A percentile compares a stretch with the other conserved stretches of the same genome.
These are phyloP conservation scores for Eupeodes corollae DNA, from an alignment of 1,140 invertebrate genomes.

Conservation along the genomic window DNA sequence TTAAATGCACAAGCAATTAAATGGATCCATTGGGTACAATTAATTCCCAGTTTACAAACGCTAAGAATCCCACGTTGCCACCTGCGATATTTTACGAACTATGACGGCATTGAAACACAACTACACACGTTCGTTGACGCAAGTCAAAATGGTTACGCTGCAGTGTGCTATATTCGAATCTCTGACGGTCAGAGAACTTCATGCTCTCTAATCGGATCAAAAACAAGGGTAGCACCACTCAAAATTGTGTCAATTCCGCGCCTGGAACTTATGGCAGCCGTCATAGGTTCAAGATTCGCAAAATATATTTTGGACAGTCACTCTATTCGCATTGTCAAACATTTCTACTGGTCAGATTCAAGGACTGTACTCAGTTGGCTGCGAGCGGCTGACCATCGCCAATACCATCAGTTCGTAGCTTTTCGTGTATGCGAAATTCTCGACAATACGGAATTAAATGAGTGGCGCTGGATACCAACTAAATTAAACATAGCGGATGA, in stretches of 20 bases:
- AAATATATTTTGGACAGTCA: not conserved
- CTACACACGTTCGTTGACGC: no score
- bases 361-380: not conserved
- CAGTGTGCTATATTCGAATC: not conserved
- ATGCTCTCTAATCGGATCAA: slow-evolving; percentile 9
- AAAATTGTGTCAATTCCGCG: slow-evolving; percentile 24
- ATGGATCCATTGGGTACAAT: slow-evolving; percentile 3
- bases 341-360: slow-evolving; percentile 3
- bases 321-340: not conserved
- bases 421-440: slow-evolving; percentile 20
- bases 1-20: not conserved
- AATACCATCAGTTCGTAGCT: slow-evolving; percentile 13
- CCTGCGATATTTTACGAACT: not conserved
- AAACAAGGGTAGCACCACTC: slow-evolving; percentile 28
- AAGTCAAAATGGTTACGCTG: not conserved
- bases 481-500: slow-evolving; percentile 20
- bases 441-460: slow-evolving; percentile 5
- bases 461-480: slow-evolving; percentile 14
- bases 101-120: not conserved
- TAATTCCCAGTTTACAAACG: slow-evolving; percentile 1
- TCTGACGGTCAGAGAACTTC: not conserved
- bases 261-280: slow-evolving; percentile 15
- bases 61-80: not conserved
- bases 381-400: no score
- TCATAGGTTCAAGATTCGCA: slow-evolving; percentile 13